Evolutionary conservation across 2,113 vertebrate species (phyloP), one percentile per base, ranked within the genome.

Genomic region (Aphelocoma coerulescens): DNA sequence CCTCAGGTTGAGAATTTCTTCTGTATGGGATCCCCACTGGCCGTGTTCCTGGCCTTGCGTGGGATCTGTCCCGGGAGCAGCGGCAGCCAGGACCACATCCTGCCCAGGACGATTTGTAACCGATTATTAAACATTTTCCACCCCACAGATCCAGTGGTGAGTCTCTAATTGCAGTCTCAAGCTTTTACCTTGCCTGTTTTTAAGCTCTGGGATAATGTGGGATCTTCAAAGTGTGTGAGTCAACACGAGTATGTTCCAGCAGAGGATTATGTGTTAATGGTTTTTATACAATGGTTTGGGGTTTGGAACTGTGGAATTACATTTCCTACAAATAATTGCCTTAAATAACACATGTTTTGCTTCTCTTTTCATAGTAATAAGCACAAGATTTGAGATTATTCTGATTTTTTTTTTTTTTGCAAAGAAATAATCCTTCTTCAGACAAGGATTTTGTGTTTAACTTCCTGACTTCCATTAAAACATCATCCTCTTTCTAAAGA

Each of bases 131-230:
- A 99, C 81, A 99, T 99, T 95, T 99, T 99, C 96, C 99, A 99
- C 79, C 99, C 99, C 23, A 99, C 99, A 77, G 99, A 99, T 94
- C 99, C 99, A 84, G 99, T 99, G 99, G 99, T 99, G 94, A 99
- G 99, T 98, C 75, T 92, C 46, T 58, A 52, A 27, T 16, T 94
- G n/a, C 54, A 84, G 21, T 32, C 90, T 55, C 49, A 21, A n/a
- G 78, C 44, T 93, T 87, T 91, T 65, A 13, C 44, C 52, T 55
- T 39, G 76, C 15, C 28, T 77, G 0, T 6, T 73, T 71, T 84
- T 28, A 35, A 92, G 61, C 26, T 83, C 30, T 59, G 41, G 71
- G 54, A 15, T 63, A 16, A 66, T 9, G 54, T 87, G 79, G 55
- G 69, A 9, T 39, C 73, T 61, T 75, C 76, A 21, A 24, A 85